Evolutionary conservation across 2,888 invertebrate genomes (phyloP).

Genomic region (Lasioglossum malachurum): DNA sequence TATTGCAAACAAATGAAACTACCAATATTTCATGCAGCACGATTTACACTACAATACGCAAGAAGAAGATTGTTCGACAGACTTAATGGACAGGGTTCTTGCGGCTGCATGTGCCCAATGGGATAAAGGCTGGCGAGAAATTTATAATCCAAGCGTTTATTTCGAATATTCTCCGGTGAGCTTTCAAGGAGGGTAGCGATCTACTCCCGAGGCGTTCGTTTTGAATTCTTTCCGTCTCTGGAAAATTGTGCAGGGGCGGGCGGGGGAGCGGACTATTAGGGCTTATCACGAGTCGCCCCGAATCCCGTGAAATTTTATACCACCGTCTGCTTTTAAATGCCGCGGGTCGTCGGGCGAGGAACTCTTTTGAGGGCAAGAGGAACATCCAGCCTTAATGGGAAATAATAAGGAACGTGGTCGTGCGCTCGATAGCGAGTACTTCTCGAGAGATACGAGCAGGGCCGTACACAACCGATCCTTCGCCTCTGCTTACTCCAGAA

Average conservation of each 20-base stretch:
- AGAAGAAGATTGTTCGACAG: neutral
- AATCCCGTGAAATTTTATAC: conserved; percentile 65
- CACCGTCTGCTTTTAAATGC: conserved; percentile 61
- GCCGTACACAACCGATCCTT: conserved; percentile 21
- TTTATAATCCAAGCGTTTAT: conserved; percentile 7
- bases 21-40: too few species aligned
- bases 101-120: neutral
- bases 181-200: conserved; percentile 1
- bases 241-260: conserved; percentile 4
- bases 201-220: conserved; percentile 16
- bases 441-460: conserved; percentile 46
- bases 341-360: conserved; percentile 35
- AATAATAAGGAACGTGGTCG: conserved; percentile 63
- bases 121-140: conserved; percentile 20
- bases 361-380: conserved; percentile 53
- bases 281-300: conserved; percentile 51
- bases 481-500: neutral
- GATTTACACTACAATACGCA: neutral
- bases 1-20: too few species aligned
- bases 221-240: conserved; percentile 32
- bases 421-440: conserved; percentile 55
- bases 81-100: neutral
- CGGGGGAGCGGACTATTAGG: conserved; percentile 24
- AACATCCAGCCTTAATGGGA: conserved; percentile 62
- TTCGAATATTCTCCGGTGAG: conserved; percentile 18